A percentile compares a stretch with the other conserved stretches of the same genome.
phyloP scores from a whole-genome alignment of 2,888 invertebrate genomes.

The Pelosia muscerda region DNA sequence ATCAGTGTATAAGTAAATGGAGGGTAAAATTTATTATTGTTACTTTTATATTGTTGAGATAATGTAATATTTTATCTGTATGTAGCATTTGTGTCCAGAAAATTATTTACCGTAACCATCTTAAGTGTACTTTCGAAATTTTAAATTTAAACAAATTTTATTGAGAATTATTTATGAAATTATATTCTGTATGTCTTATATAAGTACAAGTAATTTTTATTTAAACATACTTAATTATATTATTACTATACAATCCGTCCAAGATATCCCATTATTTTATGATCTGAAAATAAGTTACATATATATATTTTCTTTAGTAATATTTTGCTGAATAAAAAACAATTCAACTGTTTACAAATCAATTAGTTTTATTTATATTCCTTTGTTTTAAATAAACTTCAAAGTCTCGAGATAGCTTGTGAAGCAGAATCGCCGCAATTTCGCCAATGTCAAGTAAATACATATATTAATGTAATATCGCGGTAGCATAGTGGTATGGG shows the following conservation, averaged over 20 bases:
- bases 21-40: slow-evolving; percentile 50
- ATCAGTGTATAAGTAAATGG: slow-evolving; percentile 22
- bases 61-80: slow-evolving; percentile 48
- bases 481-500: too few relatives aligned
- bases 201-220: slow-evolving; percentile 24
- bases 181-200: slow-evolving; percentile 18
- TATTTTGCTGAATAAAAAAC: slow-evolving; percentile 51
- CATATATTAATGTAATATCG: too few relatives aligned
- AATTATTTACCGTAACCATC: slow-evolving; percentile 22
- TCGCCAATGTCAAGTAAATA: too few relatives aligned
- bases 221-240: slow-evolving; percentile 24
- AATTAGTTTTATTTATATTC: slow-evolving; percentile 18
- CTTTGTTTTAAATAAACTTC: too few relatives aligned
- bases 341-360: slow-evolving; percentile 47
- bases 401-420: too few relatives aligned
- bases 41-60: slow-evolving; percentile 52
- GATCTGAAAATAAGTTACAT: slow-evolving; percentile 53
- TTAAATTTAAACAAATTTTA: slow-evolving; percentile 2
- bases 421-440: too few relatives aligned
- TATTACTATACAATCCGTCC: slow-evolving; percentile 50
- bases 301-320: slow-evolving; percentile 38
- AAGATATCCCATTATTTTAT: slow-evolving; percentile 49
- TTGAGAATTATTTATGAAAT: slow-evolving; percentile 27
- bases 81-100: slow-evolving; percentile 33
- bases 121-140: slow-evolving; percentile 3